These are phyloP conservation scores for Synanceia verrucosa DNA, from an alignment of 2,797 vertebrate species.

Conservation along the genomic window DNA sequence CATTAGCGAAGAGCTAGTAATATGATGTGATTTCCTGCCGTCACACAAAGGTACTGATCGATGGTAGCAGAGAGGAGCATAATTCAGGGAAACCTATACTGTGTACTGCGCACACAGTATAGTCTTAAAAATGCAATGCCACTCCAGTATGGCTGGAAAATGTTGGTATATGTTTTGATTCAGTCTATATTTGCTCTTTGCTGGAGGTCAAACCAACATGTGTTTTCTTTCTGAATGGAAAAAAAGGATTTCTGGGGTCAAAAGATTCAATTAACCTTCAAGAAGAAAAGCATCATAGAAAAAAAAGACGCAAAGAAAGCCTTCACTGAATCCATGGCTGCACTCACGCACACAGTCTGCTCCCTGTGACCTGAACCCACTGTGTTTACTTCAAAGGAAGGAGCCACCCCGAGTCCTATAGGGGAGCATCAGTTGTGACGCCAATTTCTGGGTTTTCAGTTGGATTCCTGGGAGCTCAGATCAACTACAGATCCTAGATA, in stretches of 20 bases:
- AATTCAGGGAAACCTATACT: constrained; percentile 63
- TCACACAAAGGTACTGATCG: constrained; percentile 75
- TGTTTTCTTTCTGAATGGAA: constrained; percentile 42
- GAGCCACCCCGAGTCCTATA: constrained; percentile 13
- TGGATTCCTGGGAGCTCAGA: constrained; percentile 22
- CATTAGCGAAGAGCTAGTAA: constrained; percentile 74
- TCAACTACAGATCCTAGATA: constrained; percentile 28
- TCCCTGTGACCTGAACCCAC: constrained; percentile 48
- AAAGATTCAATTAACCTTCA: constrained; percentile 82
- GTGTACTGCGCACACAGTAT: background rate
- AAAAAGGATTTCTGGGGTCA: constrained; percentile 70
- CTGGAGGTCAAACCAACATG: constrained; percentile 44
- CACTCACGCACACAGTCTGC: constrained; percentile 33
- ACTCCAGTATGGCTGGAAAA: constrained; percentile 1
- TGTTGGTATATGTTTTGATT: constrained; percentile 23
- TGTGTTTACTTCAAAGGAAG: constrained; percentile 21
- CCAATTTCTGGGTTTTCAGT: constrained; percentile 50
- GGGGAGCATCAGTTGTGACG: constrained; percentile 22
- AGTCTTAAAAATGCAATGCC: constrained; percentile 1
- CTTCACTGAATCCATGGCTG: constrained; percentile 32
- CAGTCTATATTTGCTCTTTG: constrained; percentile 49
- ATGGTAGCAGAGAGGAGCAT: constrained; percentile 62
- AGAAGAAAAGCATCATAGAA: constrained; percentile 59
- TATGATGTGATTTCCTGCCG: constrained; percentile 77
- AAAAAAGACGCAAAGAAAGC: constrained; percentile 47